These are phyloP conservation scores for Teinopalpus imperialis DNA, from an alignment of 2,888 invertebrate species.

Conservation along the genomic window DNA sequence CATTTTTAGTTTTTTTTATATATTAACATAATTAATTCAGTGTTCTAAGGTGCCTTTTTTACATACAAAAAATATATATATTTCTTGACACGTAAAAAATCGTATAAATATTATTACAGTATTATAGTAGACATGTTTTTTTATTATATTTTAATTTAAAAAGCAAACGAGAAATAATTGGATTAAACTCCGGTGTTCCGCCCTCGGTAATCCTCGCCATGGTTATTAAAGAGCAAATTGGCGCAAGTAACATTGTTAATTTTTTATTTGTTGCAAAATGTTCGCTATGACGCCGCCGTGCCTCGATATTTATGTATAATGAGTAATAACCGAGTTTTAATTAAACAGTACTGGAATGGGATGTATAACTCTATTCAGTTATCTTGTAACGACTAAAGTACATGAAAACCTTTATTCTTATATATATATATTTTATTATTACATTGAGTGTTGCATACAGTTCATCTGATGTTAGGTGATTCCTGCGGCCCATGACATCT, in stretches of 20 bases:
- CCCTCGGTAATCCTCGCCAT: conserved; percentile 25
- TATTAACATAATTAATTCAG: no score
- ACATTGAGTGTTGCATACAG: no score
- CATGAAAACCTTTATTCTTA: no score
- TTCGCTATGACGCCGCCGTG: conserved; percentile 10
- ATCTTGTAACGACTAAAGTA: no score
- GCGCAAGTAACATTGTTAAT: conserved; percentile 23
- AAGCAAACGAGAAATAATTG: conserved; percentile 27
- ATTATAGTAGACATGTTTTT: conserved; percentile 14
- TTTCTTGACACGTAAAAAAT: no score
- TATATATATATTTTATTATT: no score
- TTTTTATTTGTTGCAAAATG: conserved; percentile 24
- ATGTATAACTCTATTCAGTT: no score
- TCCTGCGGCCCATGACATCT: no score
- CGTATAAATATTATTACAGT: conserved; percentile 7
- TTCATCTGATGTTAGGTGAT: no score
- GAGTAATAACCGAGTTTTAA: conserved; percentile 5
- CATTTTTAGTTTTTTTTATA: no score
- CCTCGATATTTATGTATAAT: conserved; percentile 2
- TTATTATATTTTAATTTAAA: conserved; percentile 26
- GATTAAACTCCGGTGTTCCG: conserved; percentile 23
- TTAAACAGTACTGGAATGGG: conserved; percentile 15
- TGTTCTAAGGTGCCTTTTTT: background rate
- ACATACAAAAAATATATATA: no score
- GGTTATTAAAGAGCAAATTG: conserved; percentile 27